Evolutionary conservation across 2,888 invertebrate genomes (phyloP).

Genomic region (Metacarcinus magister): DNA sequence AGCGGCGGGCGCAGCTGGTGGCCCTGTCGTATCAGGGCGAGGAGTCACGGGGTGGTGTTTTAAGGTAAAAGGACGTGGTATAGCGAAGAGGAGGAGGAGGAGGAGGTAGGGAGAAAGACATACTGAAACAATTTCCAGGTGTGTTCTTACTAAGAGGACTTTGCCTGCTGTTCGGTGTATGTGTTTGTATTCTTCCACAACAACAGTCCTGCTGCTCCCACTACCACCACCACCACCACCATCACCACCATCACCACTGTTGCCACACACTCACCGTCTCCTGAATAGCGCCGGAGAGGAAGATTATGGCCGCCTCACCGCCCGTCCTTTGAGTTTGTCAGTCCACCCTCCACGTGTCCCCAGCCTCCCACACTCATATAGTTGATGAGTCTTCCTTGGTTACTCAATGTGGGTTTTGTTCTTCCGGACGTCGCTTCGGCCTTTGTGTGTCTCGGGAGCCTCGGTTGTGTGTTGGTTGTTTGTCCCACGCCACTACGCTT

Average conservation of each 20-base stretch:
- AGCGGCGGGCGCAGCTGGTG: not conserved
- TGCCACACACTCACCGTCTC: not conserved
- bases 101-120: not conserved
- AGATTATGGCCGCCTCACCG: not conserved
- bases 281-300: not conserved
- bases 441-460: not conserved
- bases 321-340: not conserved
- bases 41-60: not conserved
- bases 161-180: not conserved
- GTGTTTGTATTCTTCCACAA: not conserved
- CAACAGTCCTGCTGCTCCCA: not conserved
- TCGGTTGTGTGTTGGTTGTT: not conserved
- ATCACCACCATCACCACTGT: not conserved
- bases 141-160: not conserved
- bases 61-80: conserved; percentile 10
- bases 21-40: conserved; percentile 26
- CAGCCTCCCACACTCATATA: not conserved
- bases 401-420: conserved; percentile 35
- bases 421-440: conserved; percentile 1
- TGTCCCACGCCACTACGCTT: not conserved
- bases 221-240: not conserved
- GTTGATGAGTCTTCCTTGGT: conserved; percentile 36
- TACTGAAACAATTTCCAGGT: not conserved
- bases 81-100: conserved; percentile 3
- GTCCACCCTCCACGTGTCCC: not conserved